These are phyloP conservation scores for Prionace glauca DNA, from an alignment of 2,797 vertebrate genomes.

Conservation along the genomic window DNA sequence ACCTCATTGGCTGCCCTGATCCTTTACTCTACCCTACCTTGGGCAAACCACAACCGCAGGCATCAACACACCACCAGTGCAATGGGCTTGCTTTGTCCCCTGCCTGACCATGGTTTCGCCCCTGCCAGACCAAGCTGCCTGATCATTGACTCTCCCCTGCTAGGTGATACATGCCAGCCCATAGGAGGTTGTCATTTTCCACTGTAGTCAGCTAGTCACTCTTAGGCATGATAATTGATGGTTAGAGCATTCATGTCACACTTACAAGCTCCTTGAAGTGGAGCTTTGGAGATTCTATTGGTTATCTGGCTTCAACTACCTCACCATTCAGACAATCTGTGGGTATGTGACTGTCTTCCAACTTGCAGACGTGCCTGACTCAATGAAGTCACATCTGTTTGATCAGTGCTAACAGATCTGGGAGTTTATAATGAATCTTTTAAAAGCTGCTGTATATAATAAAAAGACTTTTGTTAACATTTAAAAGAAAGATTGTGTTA, in stretches of 20 bases:
- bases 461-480: constrained; percentile 18
- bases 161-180: neutral
- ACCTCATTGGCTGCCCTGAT: no score
- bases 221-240: neutral
- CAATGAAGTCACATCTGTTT: neutral
- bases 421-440: neutral
- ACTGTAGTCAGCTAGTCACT: neutral
- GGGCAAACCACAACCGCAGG: neutral
- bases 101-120: no score
- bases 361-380: neutral
- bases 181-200: neutral
- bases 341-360: neutral
- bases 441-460: neutral
- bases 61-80: no score
- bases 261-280: neutral
- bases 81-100: no score
- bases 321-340: neutral
- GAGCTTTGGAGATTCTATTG: neutral
- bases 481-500: constrained; percentile 4
- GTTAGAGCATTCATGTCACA: neutral
- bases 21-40: no score
- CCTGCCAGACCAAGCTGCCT: no score
- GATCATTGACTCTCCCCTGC: no score
- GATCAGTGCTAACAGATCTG: neutral
- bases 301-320: neutral